Evolutionary conservation across 1,140 invertebrate genomes (phyloP), one percentile per base, ranked within the genome.

Genomic region (Patella vulgata): DNA sequence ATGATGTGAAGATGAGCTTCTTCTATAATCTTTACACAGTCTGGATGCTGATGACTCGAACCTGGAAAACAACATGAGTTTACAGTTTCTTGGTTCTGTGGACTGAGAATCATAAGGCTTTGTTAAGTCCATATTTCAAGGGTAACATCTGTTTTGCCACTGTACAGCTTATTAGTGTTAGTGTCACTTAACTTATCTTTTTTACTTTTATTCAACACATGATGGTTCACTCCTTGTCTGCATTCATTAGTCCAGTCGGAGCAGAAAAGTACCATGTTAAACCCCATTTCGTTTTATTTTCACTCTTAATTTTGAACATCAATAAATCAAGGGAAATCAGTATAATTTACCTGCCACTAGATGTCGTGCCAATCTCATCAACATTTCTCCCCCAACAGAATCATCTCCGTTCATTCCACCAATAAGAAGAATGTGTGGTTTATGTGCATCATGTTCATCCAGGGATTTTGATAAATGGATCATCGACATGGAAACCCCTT

Each of bases 1-100:
- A 97, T 88, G 69, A 97, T 91, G 78, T 97, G 94, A 66, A 98
- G 92, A 60, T 94, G 87, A 0, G 93, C 94, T 74, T 94, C 94
- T 77, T 95, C 92, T 75, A 98, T 79, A 39, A 98, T 82, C 90
- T 92, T 93, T 70, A 90, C 89, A 31, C 94, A 89, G 73, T 92
- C 93, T 23, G 89, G 87, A 83, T 96, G 92, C 11, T 87, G 87
- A 39, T 89, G 88, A 75, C 95, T 59, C 42, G 63, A 75, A 36
- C 78, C 78, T 77, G 44, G 5, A 64, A 47, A 21, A 63, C 21
- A 71, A 12, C n/a, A n/a, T n/a, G n/a, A n/a, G n/a, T 44, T 25
- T n/a, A 52, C 59, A 17, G 40, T n/a, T 23, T 25, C 21, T 19
- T 57, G 42, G 31, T 65, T 42, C 30, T 65, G 63, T 17, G 51